Evolutionary conservation across 2,113 vertebrate species (phyloP), one percentile per base, ranked within the genome.

Genomic region (Hippolais icterina): DNA sequence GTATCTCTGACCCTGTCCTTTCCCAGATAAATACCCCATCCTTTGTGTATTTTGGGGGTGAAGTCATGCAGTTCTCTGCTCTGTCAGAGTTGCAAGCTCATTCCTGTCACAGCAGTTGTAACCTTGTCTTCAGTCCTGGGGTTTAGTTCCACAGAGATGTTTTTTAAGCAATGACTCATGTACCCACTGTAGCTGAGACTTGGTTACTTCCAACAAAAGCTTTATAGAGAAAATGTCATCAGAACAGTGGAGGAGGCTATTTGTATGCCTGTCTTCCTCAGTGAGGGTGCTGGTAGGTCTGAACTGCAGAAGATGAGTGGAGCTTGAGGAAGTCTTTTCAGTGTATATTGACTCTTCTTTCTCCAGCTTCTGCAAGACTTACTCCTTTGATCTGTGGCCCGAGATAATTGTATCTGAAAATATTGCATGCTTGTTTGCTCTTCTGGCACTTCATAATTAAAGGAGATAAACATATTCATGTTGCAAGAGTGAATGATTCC

Each of bases 301-400:
- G 69, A 91, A 28, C 25, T 83, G 50, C n/a, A 25, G 63, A 76
- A 44, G 22, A 49, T 27, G 11, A 17, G 35, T 66, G 50, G 31
- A 77, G 42, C 70, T 39, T 86, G 19, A 39, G 59, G 18, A 86
- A 82, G 13, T 37, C 33, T 52, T 74, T 83, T 56, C 64, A 31
- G 22, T 69, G 2, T 27, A 7, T 33, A 28, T 79, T 85, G 68
- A 59, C 35, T 66, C 11, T 75, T 83, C 60, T 88, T 90, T 78
- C n/a, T 81, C 41, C 28, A 69, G 35, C 41, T 94, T 84, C n/a
- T 94, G 69, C 83, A 87, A 17, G 69, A 79, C 54, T 90, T 66
- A 41, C 7, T 87, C 44, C 65, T 94, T 95, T 92, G 93, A 95
- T 95, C 89, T 82, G 44, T 79, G 57, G 74, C 76, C 61, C 64